phyloP scores from a whole-genome alignment of 2,113 vertebrate species.

The Lucifuga dentata region DNA sequence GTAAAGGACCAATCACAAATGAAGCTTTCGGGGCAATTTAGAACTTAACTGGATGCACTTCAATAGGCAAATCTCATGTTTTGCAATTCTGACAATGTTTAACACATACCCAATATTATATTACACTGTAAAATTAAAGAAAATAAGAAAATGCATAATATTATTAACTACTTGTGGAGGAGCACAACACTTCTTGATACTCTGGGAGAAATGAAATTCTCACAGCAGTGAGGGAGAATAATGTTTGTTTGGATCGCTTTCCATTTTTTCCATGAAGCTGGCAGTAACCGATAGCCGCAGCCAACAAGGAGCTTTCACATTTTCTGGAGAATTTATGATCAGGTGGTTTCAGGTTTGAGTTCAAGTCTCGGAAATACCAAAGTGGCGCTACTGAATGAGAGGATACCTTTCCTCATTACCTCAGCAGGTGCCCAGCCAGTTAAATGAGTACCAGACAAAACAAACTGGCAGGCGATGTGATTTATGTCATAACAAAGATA shows the following conservation, averaged over 20 bases:
- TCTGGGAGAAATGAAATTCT: conserved; percentile 31
- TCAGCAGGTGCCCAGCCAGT: conserved; percentile 68
- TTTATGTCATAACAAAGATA: conserved; percentile 18
- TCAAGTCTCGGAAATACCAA: conserved; percentile 69
- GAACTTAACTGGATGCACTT: too few relatives aligned
- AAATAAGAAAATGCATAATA: too few relatives aligned
- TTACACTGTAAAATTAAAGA: too few relatives aligned
- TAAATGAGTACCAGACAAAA: conserved; percentile 41
- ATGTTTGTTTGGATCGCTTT: conserved; percentile 53
- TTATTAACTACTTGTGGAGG: too few relatives aligned
- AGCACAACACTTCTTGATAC: conserved; percentile 7
- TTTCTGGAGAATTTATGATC: conserved; percentile 71
- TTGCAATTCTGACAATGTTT: too few relatives aligned
- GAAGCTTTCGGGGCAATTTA: too few relatives aligned
- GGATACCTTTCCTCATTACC: conserved; percentile 64
- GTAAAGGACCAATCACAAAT: too few relatives aligned
- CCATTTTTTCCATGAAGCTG: conserved; percentile 57
- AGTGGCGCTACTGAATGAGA: conserved; percentile 56
- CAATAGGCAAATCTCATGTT: too few relatives aligned
- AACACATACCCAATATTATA: too few relatives aligned
- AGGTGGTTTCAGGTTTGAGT: conserved; percentile 65
- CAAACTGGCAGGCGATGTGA: conserved; percentile 37
- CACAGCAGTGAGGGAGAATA: conserved; percentile 44
- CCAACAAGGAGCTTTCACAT: conserved; percentile 57
- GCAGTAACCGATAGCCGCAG: conserved; percentile 54